A percentile compares a stretch with the other conserved stretches of the same genome.
phyloP scores from a whole-genome alignment of 2,888 invertebrate species.

The Hypolimnas misippus region DNA sequence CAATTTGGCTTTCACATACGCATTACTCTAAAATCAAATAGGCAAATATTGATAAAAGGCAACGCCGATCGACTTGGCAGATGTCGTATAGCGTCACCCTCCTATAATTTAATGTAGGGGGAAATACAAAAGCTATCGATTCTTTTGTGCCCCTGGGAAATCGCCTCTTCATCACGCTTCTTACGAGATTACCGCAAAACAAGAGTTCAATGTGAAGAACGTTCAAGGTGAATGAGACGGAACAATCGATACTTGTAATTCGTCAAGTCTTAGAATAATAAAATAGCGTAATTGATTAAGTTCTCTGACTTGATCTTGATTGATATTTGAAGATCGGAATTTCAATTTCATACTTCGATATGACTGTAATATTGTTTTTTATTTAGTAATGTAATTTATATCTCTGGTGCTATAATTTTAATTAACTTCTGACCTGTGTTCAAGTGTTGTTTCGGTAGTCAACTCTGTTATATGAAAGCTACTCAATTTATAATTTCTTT shows the following conservation, averaged over 20 bases:
- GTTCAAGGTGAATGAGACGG: slow-evolving; percentile 28
- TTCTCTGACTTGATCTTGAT: neutral
- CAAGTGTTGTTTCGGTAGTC: too few relatives aligned
- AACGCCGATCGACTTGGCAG: slow-evolving; percentile 71
- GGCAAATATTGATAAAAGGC: slow-evolving; percentile 75
- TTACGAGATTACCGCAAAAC: slow-evolving; percentile 62
- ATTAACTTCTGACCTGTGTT: too few relatives aligned
- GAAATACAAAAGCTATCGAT: slow-evolving; percentile 76
- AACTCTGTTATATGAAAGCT: too few relatives aligned
- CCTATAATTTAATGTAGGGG: slow-evolving; percentile 74
- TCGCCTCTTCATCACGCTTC: slow-evolving; percentile 61
- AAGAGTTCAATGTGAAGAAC: slow-evolving; percentile 47
- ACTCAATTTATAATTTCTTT: too few relatives aligned
- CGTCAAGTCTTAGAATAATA: slow-evolving; percentile 2
- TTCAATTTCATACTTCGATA: too few relatives aligned
- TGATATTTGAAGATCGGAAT: too few relatives aligned
- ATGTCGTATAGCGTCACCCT: slow-evolving; percentile 68
- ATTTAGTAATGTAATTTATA: too few relatives aligned
- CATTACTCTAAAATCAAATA: slow-evolving; percentile 66
- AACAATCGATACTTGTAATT: slow-evolving; percentile 17
- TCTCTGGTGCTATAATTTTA: too few relatives aligned
- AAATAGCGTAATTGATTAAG: neutral
- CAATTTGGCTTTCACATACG: slow-evolving; percentile 52
- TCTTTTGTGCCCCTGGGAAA: slow-evolving; percentile 66
- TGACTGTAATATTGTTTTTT: too few relatives aligned